Conservation (phyloP, 2,888 invertebrate genomes). For the Drosophila mettleri region DNA sequence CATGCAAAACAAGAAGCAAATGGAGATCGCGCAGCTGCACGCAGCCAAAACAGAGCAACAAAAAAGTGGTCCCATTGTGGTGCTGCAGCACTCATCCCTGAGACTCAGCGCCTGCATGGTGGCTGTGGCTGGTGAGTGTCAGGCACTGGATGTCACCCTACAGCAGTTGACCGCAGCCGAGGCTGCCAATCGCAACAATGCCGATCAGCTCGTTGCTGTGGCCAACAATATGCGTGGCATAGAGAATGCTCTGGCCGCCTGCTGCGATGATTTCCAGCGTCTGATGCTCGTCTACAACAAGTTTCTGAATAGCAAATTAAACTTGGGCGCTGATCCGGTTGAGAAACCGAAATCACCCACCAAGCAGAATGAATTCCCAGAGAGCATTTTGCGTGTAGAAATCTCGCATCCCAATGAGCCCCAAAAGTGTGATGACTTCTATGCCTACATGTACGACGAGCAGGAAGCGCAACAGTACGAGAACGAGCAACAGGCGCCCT, state of each 20-base stretch:
- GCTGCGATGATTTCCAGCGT: constrained; percentile 84
- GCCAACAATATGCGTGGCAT: constrained; percentile 83
- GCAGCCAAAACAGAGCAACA: constrained; percentile 72
- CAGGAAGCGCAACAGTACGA: constrained; percentile 63
- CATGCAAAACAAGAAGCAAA: constrained; percentile 75
- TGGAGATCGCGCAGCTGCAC: constrained; percentile 78
- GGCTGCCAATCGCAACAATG: constrained; percentile 76
- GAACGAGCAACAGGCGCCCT: constrained; percentile 58
- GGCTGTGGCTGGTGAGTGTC: constrained; percentile 84
- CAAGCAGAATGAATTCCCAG: constrained; percentile 74
- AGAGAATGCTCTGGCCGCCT: constrained; percentile 81
- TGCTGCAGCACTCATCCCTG: constrained; percentile 83
- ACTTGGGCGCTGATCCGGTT: constrained; percentile 42
- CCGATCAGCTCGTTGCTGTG: constrained; percentile 80
- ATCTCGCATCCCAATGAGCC: constrained; percentile 72
- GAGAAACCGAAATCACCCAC: constrained; percentile 4
- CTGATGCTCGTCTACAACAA: constrained; percentile 84
- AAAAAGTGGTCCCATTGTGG: constrained; percentile 78
- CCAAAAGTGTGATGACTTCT: constrained; percentile 82
- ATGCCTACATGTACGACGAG: constrained; percentile 84
- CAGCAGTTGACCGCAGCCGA: constrained; percentile 82
- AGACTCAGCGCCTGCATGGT: constrained; percentile 84
- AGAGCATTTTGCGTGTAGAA: constrained; percentile 82
- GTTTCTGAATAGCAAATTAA: constrained; percentile 81
- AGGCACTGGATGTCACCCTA: constrained; percentile 81